phyloP scores from a whole-genome alignment of 2,797 vertebrate genomes.

The Peromyscus aztecus region DNA sequence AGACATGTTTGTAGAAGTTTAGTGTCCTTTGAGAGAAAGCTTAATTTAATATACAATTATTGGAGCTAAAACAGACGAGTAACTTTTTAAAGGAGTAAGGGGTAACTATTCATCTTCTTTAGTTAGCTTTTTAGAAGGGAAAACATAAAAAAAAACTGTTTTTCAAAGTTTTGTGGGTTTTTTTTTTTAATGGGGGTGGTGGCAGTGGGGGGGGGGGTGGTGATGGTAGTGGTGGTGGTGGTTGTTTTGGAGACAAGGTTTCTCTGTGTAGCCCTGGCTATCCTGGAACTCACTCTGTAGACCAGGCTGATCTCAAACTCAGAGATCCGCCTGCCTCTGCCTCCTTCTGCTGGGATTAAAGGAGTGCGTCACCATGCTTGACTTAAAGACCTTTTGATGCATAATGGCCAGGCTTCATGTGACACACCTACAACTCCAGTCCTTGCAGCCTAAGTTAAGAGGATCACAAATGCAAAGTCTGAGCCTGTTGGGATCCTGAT shows the following conservation, averaged over 20 bases:
- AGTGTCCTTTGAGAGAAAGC: constrained; percentile 30
- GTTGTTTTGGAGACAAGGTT: background rate
- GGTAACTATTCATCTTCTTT: constrained; percentile 42
- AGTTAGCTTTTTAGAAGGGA: background rate
- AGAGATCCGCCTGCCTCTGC: background rate
- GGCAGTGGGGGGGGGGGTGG: too few species aligned
- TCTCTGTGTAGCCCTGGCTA: background rate
- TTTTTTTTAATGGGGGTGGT: too few species aligned
- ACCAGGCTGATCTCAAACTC: background rate
- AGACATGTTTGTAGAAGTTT: constrained; percentile 51
- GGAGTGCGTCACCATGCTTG: background rate
- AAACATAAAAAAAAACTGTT: background rate
- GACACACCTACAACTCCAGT: background rate
- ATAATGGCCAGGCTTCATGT: background rate
- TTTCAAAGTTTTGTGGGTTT: background rate
- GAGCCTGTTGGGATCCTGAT: background rate
- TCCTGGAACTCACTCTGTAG: background rate
- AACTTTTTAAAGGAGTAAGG: constrained; percentile 58
- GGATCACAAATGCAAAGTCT: background rate
- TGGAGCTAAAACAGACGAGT: constrained; percentile 24
- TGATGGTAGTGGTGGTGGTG: too few species aligned
- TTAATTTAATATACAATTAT: constrained; percentile 32
- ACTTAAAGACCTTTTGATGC: background rate
- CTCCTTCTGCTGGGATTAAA: background rate
- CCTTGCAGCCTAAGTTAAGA: background rate